These are phyloP conservation scores for Papilio dardanus DNA, from an alignment of 1,140 invertebrate genomes.

Conservation along the genomic window DNA sequence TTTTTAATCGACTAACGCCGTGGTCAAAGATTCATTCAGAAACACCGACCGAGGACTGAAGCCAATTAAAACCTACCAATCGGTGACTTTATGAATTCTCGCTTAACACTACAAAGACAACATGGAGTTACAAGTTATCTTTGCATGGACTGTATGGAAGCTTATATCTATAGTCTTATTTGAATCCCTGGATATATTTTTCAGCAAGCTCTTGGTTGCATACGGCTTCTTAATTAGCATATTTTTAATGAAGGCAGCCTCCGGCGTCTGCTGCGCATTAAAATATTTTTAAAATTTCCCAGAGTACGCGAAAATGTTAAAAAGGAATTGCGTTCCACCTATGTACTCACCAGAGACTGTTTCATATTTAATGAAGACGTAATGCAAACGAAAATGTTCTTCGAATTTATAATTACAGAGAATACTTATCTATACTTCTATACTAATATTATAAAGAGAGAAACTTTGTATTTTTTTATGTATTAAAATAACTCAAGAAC, in stretches of 20 bases:
- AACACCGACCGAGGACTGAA: neutral
- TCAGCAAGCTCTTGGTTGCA: neutral
- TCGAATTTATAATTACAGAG: neutral
- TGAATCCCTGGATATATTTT: slow-evolving; percentile 7
- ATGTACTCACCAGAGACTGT: slow-evolving; percentile 15
- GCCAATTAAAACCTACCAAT: too few species aligned
- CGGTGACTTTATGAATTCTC: too few species aligned
- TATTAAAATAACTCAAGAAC: too few species aligned
- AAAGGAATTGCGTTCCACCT: slow-evolving; percentile 24
- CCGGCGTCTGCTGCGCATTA: slow-evolving; percentile 16
- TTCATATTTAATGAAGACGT: slow-evolving; percentile 19
- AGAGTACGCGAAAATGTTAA: slow-evolving; percentile 1
- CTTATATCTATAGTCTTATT: neutral
- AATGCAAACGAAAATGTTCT: slow-evolving; percentile 9
- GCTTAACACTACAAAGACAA: too few species aligned
- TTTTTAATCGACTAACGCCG: slow-evolving; percentile 25
- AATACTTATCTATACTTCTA: neutral
- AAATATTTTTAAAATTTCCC: neutral
- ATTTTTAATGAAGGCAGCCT: slow-evolving; percentile 20
- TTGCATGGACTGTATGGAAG: too few species aligned
- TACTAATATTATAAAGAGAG: neutral
- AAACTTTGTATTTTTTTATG: too few species aligned
- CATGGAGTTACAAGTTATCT: too few species aligned
- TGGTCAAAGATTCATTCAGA: neutral
- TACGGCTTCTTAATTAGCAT: slow-evolving; percentile 23